These are phyloP conservation scores for Oithona nana DNA, from an alignment of 2,888 invertebrate genomes.

Conservation along the genomic window DNA sequence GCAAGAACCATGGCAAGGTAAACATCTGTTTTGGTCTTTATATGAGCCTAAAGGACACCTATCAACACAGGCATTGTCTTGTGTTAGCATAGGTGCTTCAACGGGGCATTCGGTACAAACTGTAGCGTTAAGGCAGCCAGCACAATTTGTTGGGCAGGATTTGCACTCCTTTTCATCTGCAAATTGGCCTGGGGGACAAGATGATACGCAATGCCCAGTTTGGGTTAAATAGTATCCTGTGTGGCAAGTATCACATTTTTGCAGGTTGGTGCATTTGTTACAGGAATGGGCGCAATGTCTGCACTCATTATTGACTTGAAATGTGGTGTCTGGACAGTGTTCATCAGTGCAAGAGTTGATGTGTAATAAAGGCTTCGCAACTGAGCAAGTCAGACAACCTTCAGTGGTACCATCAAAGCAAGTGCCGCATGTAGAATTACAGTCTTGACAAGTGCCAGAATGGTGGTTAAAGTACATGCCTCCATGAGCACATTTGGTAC, in stretches of 20 bases:
- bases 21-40: not conserved
- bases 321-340: not conserved
- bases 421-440: not conserved
- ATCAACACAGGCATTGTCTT: not conserved
- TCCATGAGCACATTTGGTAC: not conserved
- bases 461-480: not conserved
- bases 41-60: not conserved
- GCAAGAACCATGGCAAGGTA: conserved; percentile 5
- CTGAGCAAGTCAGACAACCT: conserved; percentile 46
- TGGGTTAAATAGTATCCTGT: not conserved
- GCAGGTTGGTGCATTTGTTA: not conserved
- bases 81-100: not conserved
- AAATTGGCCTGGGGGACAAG: not conserved
- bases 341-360: not conserved
- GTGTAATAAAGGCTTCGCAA: conserved; percentile 24
- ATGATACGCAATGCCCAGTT: not conserved
- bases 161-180: not conserved
- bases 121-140: not conserved
- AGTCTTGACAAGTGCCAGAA: not conserved
- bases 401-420: conserved; percentile 24
- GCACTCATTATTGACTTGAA: not conserved
- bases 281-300: not conserved
- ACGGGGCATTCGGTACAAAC: not conserved
- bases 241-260: not conserved
- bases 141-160: not conserved